Evolutionary conservation across 2,888 invertebrate genomes (phyloP).

Genomic region (Clepsis dumicolana): DNA sequence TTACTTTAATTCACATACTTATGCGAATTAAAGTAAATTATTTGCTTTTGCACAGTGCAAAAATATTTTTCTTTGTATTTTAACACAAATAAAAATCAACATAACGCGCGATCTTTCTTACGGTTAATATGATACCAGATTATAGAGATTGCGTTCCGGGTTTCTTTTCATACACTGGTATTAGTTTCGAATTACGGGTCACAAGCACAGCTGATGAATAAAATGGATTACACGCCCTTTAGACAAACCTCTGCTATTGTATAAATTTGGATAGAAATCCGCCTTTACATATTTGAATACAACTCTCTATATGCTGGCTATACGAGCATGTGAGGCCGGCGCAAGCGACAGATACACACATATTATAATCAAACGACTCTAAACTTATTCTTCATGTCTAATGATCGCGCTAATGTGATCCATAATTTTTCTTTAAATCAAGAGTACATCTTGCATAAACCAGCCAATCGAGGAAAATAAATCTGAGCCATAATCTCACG

Average conservation of each 20-base stretch:
- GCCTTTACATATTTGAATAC: constrained; percentile 8
- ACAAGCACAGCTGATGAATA: constrained; percentile 29
- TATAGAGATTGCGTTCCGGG: constrained; percentile 26
- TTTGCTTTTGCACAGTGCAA: neutral
- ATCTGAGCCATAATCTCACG: neutral
- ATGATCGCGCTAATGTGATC: neutral
- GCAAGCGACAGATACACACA: too few relatives aligned
- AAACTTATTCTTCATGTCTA: neutral
- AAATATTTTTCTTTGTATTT: neutral
- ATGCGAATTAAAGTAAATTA: neutral
- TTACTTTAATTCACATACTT: too few relatives aligned
- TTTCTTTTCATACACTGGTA: constrained; percentile 38
- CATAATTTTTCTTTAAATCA: neutral
- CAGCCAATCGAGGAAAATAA: neutral
- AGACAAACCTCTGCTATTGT: constrained; percentile 4
- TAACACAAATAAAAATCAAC: constrained; percentile 23
- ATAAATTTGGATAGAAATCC: constrained; percentile 12
- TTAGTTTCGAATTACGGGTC: constrained; percentile 30
- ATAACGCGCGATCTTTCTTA: constrained; percentile 19
- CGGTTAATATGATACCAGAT: constrained; percentile 33
- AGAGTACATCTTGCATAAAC: too few relatives aligned
- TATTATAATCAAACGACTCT: too few relatives aligned
- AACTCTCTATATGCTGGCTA: neutral
- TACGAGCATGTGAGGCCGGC: neutral
- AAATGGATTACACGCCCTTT: constrained; percentile 31